Conservation (phyloP, 53 echinoderm and acorn worm species). For the Antedon mediterranea region DNA sequence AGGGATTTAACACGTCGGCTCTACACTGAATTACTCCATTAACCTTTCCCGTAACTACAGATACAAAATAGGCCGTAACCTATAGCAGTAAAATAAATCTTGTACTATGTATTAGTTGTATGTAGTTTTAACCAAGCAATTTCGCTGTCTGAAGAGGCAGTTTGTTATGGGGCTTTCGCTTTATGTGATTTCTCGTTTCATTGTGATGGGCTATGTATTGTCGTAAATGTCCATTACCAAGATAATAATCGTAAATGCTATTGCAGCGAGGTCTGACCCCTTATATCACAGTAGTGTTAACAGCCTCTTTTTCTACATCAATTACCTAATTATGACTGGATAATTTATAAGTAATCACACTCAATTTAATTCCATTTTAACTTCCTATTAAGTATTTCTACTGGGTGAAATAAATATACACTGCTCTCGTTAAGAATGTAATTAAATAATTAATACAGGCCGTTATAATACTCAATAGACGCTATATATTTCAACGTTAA, state of each 20-base stretch:
- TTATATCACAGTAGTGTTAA: not conserved
- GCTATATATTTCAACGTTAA: no score
- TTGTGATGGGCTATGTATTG: not conserved
- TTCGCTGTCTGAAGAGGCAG: not conserved
- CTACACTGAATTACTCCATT: not conserved
- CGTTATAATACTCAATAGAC: no score
- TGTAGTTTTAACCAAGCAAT: not conserved
- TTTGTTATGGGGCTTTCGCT: not conserved
- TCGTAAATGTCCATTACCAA: not conserved
- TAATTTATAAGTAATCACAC: not conserved
- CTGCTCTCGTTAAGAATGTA: not conserved
- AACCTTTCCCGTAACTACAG: not conserved
- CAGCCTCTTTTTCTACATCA: not conserved
- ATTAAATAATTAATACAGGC: not conserved
- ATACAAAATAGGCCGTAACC: not conserved
- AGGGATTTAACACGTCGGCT: not conserved
- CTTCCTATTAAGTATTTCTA: not conserved
- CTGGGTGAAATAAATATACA: not conserved
- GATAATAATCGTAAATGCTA: slow-evolving; percentile 1
- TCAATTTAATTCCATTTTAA: not conserved
- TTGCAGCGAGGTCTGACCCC: not conserved
- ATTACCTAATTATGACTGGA: not conserved
- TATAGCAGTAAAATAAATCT: not conserved
- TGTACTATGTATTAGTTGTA: not conserved
- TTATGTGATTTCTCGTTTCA: not conserved